Conservation (phyloP, 2,888 invertebrate genomes). For the Buathra laborator region DNA sequence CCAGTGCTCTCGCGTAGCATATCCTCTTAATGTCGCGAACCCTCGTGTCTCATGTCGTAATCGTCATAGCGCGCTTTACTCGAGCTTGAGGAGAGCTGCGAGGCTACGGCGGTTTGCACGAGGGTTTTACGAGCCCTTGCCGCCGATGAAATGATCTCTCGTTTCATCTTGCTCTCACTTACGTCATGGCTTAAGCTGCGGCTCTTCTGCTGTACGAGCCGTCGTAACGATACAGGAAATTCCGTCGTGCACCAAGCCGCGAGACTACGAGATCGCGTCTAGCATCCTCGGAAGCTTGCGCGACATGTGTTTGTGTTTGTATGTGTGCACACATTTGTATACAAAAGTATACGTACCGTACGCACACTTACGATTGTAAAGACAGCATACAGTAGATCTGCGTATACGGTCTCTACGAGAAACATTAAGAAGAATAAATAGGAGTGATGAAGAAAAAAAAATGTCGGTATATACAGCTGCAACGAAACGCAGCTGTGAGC, state of each 20-base stretch:
- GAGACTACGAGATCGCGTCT: conserved; percentile 67
- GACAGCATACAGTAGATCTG: background rate
- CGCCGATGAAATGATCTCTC: conserved; percentile 61
- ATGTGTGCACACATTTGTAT: conserved; percentile 12
- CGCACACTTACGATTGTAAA: background rate
- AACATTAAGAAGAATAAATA: conserved; percentile 23
- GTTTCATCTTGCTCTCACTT: conserved; percentile 25
- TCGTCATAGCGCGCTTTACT: conserved; percentile 56
- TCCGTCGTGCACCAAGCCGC: conserved; percentile 49
- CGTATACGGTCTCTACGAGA: conserved; percentile 6
- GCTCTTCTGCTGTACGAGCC: conserved; percentile 6
- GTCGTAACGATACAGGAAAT: conserved; percentile 55
- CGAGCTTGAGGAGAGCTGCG: conserved; percentile 30
- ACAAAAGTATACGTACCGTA: background rate
- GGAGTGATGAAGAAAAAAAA: conserved; percentile 3
- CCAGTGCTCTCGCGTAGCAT: background rate
- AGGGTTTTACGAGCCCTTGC: conserved; percentile 62
- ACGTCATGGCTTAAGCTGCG: background rate
- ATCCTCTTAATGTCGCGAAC: conserved; percentile 36
- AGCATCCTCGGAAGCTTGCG: conserved; percentile 28
- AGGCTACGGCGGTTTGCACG: conserved; percentile 49
- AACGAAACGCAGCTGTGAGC: conserved; percentile 1
- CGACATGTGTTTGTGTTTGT: conserved; percentile 19
- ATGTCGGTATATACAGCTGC: background rate
- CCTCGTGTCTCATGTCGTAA: conserved; percentile 51